Base-by-base conservation (phyloP, 1,140 invertebrate genomes). In the Drosophila setifemur region DNA sequence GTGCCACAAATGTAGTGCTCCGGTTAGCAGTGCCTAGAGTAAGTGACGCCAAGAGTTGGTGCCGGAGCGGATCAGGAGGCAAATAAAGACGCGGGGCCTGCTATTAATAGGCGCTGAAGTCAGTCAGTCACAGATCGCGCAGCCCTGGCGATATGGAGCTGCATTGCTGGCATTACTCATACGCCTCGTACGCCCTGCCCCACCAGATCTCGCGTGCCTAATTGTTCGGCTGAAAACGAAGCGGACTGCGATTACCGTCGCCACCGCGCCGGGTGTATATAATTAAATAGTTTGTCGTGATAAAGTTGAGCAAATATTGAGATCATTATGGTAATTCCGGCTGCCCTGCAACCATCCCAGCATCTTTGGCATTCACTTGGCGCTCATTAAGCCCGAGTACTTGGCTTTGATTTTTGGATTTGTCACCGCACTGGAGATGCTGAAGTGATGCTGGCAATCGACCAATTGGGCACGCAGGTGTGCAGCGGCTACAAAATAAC, bases 301-400 rank as follows among this genome's bases (percentile, higher is more conserved):
- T 86, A 86, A 79, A 86, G 82, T 64, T 69, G 81, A 76, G 68
- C 72, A 86, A 86, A 86, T 86, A 86, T 86, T 86, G 81, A 86
- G 81, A 86, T 86, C 81, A 86, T 86, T 86, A 86, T 86, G 81
- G 71, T 86, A 86, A 86, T 86, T 70, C 71, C 14, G 33, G 31
- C 29, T 66, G 76, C 74, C 69, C 57, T 72, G 60, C 33, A 67
- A 64, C 73, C 45, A 49, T 60, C 40, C 11, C 42, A 35, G 58
- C 75, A 54, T 79, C 81, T 81, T 58, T 71, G 71, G 70, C 79
- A 83, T 68, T 53, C 75, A 67, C 71, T 58, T 68, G 55, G 43
- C 61, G 64, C 63, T 70, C 73, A 82, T 76, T 85, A 78, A 85
- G 79, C 79, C 78, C 43, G 79, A 83, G 58, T 73, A 70, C 53